Conservation (phyloP, 1,140 invertebrate species). For the Drosophila nannoptera region DNA sequence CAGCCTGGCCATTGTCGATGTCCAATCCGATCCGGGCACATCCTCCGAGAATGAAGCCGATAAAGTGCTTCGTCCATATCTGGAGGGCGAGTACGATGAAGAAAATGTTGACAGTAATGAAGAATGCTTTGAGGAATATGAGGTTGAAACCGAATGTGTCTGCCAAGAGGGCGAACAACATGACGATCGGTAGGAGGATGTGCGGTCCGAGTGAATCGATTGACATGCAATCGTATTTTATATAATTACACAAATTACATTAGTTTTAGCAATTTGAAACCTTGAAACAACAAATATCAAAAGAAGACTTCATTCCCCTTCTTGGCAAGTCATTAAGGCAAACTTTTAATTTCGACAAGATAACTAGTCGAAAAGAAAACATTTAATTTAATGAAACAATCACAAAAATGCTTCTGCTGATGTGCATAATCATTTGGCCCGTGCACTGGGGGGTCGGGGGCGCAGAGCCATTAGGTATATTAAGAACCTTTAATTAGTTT, state of each 20-base stretch:
- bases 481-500: constrained; percentile 72
- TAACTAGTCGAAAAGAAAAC: neutral
- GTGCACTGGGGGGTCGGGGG: neutral
- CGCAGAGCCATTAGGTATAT: constrained; percentile 68
- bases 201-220: too few species aligned
- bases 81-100: too few species aligned
- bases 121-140: too few species aligned
- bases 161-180: neutral
- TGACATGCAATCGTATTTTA: too few species aligned
- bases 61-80: too few species aligned
- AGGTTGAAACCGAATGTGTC: neutral
- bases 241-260: neutral
- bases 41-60: too few species aligned
- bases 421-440: constrained; percentile 54
- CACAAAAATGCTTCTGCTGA: constrained; percentile 30
- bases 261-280: too few species aligned
- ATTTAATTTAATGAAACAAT: constrained; percentile 24
- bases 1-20: constrained; percentile 2
- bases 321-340: neutral
- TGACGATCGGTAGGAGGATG: neutral
- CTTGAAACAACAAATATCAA: too few species aligned
- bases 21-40: too few species aligned
- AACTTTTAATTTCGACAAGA: neutral
- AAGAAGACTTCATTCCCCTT: neutral
- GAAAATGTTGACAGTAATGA: too few species aligned